phyloP scores from a whole-genome alignment of 2,797 vertebrate species.

The Myioborus miniatus region DNA sequence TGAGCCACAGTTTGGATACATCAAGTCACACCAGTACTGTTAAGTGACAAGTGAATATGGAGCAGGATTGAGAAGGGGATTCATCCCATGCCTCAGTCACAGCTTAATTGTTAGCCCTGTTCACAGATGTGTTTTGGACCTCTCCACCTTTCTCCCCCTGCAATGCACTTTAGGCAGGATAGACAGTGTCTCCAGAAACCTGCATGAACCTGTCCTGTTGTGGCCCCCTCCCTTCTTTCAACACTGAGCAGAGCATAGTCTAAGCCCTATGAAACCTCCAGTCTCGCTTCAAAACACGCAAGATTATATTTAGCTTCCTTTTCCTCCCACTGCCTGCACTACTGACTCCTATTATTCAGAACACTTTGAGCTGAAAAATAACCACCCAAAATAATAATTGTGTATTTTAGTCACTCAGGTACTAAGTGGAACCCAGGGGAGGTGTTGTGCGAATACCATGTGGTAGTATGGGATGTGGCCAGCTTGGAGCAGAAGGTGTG shows the following conservation, averaged over 20 bases:
- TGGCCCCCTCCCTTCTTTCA: neutral
- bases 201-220: neutral
- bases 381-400: neutral
- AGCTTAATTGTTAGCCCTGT: neutral
- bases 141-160: accelerated
- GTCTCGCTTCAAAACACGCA: neutral
- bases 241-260: accelerated
- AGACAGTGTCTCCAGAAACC: neutral
- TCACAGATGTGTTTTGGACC: neutral
- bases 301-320: neutral
- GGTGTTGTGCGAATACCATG: neutral
- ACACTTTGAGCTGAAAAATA: neutral
- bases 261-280: neutral
- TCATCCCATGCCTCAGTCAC: neutral
- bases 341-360: neutral
- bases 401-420: neutral
- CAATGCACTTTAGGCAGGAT: neutral
- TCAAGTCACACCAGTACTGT: neutral
- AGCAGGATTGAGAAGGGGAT: neutral
- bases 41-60: neutral
- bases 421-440: neutral
- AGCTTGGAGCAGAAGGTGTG: neutral
- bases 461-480: neutral
- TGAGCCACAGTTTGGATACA: neutral
- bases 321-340: neutral